Base-by-base conservation (phyloP, 2,888 invertebrate species). In the Acrobeloides nanus region DNA sequence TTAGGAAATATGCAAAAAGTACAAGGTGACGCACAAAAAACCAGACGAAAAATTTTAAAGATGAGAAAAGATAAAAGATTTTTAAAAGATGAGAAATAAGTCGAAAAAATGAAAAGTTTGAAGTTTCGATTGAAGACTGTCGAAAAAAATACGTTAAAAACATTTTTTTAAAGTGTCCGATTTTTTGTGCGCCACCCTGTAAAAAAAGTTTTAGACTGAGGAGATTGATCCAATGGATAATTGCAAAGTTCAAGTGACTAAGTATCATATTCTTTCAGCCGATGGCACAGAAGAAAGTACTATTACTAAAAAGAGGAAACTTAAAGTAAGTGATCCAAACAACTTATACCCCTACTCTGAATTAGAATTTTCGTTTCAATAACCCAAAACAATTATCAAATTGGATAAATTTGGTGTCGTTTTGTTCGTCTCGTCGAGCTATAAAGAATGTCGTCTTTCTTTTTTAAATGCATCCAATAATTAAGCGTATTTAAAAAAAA, bases 201-300 rank as follows among this genome's bases (percentile, higher is more conserved):
- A 21, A 40, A 26, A 29, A 43, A 33, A 43, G 38, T 57, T 61
- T 39, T 53, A 70, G 71, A 52, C 55, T 37, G 71, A 71, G 47
- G 71, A 72, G 38, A 59, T 67, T 24, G 71, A 71, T 38, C 61
- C 65, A 18, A 40, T 31, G 15, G 71, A 71, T 44, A 65, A 63
- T 5, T 62, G 60, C 37, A 58, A 66, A n/a, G 59, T 67, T 23
- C 61, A 62, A 34, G 55, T 71, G 10, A 59, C 55, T 52, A 62
- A 57, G 7, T 72, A 62, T 46, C 50, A 48, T 7, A 65, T 72
- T 25, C 46, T 57, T 33, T 55, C 62, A 20, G 59, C 64, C 1
- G 69, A 69, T 53, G 55, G 56, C 20, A 55, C 38, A 31, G 65
- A 63, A 34, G 69, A 72, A 42, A 43, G 62, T 20, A 67, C 59